Evolutionary conservation across 1,140 invertebrate genomes (phyloP), one percentile per base, ranked within the genome.

Genomic region (Oppia nitens): DNA sequence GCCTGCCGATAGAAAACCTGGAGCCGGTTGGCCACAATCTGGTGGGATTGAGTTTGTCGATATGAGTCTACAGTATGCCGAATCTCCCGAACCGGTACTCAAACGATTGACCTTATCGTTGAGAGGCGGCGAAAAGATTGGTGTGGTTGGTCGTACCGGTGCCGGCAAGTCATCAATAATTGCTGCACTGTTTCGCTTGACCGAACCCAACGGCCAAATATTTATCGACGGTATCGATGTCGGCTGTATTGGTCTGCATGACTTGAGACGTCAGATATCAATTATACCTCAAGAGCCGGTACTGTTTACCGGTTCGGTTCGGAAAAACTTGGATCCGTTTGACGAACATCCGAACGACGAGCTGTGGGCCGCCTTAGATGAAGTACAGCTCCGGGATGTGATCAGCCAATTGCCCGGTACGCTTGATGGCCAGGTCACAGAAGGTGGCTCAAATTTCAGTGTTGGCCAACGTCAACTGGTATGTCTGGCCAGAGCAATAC

Each of bases 301-400:
- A 14, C 68, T 92, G 1, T 93, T 92, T 68, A 84, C 85, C 1
- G 87, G 85, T 0, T 80, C 79, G 4, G 68, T 92, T 60, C 76
- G 89, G 23, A 82, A 81, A 66, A 93, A 94, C 71, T 73, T 94
- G 61, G 89, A 93, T 74, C 88, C 89, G 0, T 90, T 90, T 66
- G 76, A 82, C 25, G 61, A 75, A 28, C 82, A 82, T 65, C 71
- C 70, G 40, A 87, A 93, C 66, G 75, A 79, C 3, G 76, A 81
- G 52, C 69, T 69, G 64, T 87, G 65, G 86, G 80, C 68, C 64
- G 85, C 84, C 1, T 73, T 94, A 26, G 85, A 88, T 65, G 81
- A 87, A 62, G 79, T 83, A 17, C 81, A 86, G 66, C 64, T 87
- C 20, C 85, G 83, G 65, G 76, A 82, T 32, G 75, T 75, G 1